Evolutionary conservation across 2,797 vertebrate species (phyloP).

Genomic region (Lacerta agilis): DNA sequence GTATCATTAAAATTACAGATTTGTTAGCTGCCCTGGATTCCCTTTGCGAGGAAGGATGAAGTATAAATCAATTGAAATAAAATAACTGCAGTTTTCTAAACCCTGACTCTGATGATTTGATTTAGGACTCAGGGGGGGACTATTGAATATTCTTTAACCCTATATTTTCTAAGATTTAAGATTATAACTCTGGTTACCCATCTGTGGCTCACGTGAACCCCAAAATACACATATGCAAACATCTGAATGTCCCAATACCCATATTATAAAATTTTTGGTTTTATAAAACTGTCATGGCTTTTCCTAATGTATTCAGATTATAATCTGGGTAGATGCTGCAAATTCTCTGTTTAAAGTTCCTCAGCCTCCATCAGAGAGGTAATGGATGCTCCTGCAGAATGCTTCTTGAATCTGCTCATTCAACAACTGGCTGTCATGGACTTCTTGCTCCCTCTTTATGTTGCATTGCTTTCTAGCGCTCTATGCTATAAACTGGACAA

Average conservation of each 20-base stretch:
- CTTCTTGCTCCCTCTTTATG: not conserved
- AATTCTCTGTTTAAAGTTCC: not conserved
- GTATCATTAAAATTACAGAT: too few species aligned
- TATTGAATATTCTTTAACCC: not conserved
- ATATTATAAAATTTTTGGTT: not conserved
- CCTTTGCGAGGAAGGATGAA: too few species aligned
- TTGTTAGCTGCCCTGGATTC: too few species aligned
- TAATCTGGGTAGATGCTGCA: not conserved
- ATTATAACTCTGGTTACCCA: not conserved
- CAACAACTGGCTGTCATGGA: not conserved
- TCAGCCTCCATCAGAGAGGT: not conserved
- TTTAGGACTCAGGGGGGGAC: too few species aligned
- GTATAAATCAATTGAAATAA: too few species aligned
- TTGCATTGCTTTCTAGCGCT: too few species aligned
- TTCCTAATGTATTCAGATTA: too few species aligned
- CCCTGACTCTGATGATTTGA: too few species aligned
- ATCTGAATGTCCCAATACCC: not conserved
- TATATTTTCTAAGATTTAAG: not conserved
- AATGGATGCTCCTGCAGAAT: not conserved
- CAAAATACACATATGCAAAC: not conserved
- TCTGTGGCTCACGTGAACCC: too few species aligned
- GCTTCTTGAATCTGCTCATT: not conserved
- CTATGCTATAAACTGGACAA: not conserved
- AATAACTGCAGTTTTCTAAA: too few species aligned
- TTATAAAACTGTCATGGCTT: not conserved